Conservation (phyloP, 2,113 vertebrate species). For the Syngnathoides biaculeatus region DNA sequence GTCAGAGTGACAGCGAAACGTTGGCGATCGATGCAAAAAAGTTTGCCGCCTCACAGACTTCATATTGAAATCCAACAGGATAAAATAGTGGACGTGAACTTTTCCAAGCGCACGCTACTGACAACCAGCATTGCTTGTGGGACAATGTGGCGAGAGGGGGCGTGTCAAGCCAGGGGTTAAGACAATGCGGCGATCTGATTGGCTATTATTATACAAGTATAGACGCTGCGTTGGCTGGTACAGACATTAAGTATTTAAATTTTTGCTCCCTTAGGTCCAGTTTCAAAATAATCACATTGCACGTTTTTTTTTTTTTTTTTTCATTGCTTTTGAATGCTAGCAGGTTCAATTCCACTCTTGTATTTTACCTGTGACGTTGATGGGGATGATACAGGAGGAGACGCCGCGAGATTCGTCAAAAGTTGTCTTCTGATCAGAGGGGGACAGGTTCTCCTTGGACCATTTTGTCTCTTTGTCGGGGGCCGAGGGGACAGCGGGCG, state of each 20-base stretch:
- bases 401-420: constrained; percentile 90
- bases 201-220: too few species aligned
- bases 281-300: neutral
- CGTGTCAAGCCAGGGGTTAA: too few species aligned
- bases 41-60: too few species aligned
- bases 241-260: neutral
- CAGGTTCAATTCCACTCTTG: neutral
- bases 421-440: constrained; percentile 89
- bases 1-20: too few species aligned
- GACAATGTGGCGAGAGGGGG: too few species aligned
- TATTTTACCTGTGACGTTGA: constrained; percentile 92
- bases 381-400: constrained; percentile 97
- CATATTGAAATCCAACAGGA: too few species aligned
- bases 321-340: neutral
- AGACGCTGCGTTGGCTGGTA: too few species aligned
- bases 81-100: too few species aligned
- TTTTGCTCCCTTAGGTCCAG: neutral
- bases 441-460: constrained; percentile 88
- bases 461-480: constrained; percentile 96
- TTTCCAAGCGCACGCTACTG: too few species aligned
- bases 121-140: too few species aligned
- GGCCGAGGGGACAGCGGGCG: constrained; percentile 81
- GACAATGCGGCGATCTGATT: too few species aligned
- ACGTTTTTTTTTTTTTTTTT: neutral
- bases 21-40: too few species aligned